Percentiles rank a stretch among this genome's conserved stretches.
Evolutionary conservation across 2,113 vertebrate genomes (phyloP).

Genomic region (Heptranchias perlo): DNA sequence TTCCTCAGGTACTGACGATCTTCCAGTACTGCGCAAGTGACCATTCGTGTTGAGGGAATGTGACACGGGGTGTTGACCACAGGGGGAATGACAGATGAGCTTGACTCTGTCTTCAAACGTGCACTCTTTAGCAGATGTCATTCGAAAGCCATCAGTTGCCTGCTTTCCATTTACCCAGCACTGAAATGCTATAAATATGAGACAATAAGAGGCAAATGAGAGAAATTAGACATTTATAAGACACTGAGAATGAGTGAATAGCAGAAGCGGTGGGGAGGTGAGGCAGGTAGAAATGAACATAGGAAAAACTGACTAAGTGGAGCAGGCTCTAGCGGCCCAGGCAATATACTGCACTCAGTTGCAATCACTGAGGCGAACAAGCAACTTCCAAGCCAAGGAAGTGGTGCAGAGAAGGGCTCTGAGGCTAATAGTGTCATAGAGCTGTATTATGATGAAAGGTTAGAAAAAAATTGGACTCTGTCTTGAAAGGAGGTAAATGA

Average conservation of each 20-base stretch:
- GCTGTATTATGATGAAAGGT: neutral
- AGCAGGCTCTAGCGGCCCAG: neutral
- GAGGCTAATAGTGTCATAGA: neutral
- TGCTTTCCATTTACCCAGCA: neutral
- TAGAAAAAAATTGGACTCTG: neutral
- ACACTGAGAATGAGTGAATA: neutral
- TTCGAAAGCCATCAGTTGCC: neutral
- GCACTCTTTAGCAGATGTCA: neutral
- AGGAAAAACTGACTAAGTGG: neutral
- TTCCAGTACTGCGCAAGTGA: neutral
- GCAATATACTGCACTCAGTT: neutral
- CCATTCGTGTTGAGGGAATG: neutral
- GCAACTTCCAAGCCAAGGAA: no score
- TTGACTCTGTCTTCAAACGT: no score
- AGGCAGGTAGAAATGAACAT: neutral
- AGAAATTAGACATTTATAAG: neutral
- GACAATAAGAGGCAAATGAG: no score
- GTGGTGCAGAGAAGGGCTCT: no score
- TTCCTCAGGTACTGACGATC: neutral
- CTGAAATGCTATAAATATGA: neutral
- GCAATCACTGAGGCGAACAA: neutral
- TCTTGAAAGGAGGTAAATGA: neutral
- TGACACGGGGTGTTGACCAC: neutral
- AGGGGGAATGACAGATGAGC: neutral
- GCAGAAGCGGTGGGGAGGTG: neutral